Conservation (phyloP, 1,140 invertebrate genomes). For the Spodoptera frugiperda region DNA sequence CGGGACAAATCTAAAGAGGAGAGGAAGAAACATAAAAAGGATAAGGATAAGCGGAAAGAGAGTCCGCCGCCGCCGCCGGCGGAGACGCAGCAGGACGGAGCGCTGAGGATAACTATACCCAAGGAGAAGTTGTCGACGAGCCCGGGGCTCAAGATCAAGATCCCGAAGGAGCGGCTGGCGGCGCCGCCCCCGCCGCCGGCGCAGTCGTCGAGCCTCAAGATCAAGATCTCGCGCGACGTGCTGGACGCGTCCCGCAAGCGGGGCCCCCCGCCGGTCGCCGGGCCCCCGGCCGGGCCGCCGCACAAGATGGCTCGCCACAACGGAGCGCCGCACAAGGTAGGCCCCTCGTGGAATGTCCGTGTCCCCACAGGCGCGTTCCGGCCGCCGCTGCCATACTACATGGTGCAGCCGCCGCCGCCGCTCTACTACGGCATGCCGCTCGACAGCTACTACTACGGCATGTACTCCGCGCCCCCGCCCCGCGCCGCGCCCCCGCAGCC, state of each 20-base stretch:
- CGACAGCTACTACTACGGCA: slow-evolving; percentile 58
- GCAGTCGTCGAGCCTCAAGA: slow-evolving; percentile 75
- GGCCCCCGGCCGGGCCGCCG: slow-evolving; percentile 71
- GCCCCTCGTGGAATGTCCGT: slow-evolving; percentile 63
- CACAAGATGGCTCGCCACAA: slow-evolving; percentile 72
- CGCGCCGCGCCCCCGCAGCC: slow-evolving; percentile 41
- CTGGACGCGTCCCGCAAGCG: slow-evolving; percentile 79
- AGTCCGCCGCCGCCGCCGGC: slow-evolving; percentile 57
- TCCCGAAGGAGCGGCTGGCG: slow-evolving; percentile 82
- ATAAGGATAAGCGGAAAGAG: slow-evolving; percentile 76
- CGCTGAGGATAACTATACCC: slow-evolving; percentile 80
- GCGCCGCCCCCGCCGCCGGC: slow-evolving; percentile 76
- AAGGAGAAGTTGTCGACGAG: slow-evolving; percentile 75
- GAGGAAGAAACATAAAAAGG: slow-evolving; percentile 83
- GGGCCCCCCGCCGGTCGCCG: slow-evolving; percentile 55
- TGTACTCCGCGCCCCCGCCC: slow-evolving; percentile 48
- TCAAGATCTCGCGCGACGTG: slow-evolving; percentile 83
- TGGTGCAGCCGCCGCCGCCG: slow-evolving; percentile 77
- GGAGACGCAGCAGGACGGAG: slow-evolving; percentile 58
- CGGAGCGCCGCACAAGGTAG: slow-evolving; percentile 76
- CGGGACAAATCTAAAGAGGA: slow-evolving; percentile 82
- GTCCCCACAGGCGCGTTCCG: slow-evolving; percentile 57
- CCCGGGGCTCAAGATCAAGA: slow-evolving; percentile 83
- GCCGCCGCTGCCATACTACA: slow-evolving; percentile 69
- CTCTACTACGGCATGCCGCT: slow-evolving; percentile 63